Evolutionary conservation across 2,797 vertebrate genomes (phyloP), one percentile per base, ranked within the genome.

Genomic region (Muraenolepis orangiensis): DNA sequence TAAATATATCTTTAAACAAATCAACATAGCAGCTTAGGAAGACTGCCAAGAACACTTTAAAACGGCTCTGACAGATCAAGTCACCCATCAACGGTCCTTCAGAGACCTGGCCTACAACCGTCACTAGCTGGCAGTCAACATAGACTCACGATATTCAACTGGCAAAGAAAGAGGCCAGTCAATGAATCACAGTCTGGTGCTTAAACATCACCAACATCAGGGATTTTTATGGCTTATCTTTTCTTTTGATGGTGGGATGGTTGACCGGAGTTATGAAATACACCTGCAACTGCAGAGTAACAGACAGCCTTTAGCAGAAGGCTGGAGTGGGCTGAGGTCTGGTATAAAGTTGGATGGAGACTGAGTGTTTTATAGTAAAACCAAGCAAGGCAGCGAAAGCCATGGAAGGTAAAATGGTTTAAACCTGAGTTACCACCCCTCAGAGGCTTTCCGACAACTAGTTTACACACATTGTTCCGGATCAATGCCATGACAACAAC

Each of bases 121-220:
- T 70, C 68, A 32, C 38, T 75, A 46, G 69, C 30, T 69, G 38
- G 8, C 32, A 31, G 42, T 70, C 40, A 57, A 70, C 42, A 26
- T 23, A 51, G 51, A 31, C 29, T 64, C 32, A n/a, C 11, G 31
- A 32, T 20, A 26, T 34, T 36, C 34, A 57, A 61, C 66, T 38
- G 46, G 40, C 20, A 11, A 42, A 61, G 30, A n/a, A 73, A 38
- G 26, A 64, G 38, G 78, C 76, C 76, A 69, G 32, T 84, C 78
- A 83, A 80, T 80, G 78, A 82, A 81, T 83, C 73, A 86, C 72
- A 77, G 81, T 83, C 82, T 80, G 78, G 34, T 80, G 81, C 75
- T n/a, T 80, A 80, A n/a, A n/a, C n/a, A n/a, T n/a, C n/a, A n/a
- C 86, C 82, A 83, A 84, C 79, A 85, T 10, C 76, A 69, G 73